Conservation (phyloP, 2,113 vertebrate species). For the Capreolus pygargus region DNA sequence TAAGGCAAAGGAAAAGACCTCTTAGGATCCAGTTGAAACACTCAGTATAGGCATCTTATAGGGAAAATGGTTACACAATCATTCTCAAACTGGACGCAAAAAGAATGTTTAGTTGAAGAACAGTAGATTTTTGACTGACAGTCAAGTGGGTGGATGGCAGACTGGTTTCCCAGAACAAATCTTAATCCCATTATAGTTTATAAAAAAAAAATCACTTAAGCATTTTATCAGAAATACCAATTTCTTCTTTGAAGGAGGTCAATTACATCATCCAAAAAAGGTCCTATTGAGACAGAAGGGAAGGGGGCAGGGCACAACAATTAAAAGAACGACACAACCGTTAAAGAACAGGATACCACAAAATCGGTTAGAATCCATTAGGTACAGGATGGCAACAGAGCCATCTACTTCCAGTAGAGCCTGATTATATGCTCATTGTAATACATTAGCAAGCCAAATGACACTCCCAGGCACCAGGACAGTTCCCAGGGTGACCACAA, state of each 20-base stretch:
- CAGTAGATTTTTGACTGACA: conserved; percentile 55
- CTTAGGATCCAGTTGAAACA: background rate
- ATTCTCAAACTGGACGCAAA: background rate
- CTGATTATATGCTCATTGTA: background rate
- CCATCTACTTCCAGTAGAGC: background rate
- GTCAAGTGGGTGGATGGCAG: conserved; percentile 34
- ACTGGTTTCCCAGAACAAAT: conserved; percentile 33
- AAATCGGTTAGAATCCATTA: background rate
- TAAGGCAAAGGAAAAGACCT: background rate
- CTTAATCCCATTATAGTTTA: conserved; percentile 40
- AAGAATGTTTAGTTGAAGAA: conserved; percentile 48
- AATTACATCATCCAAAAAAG: background rate
- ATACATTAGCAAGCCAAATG: background rate
- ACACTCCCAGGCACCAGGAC: background rate
- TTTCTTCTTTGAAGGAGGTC: conserved; percentile 3
- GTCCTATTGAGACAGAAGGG: background rate
- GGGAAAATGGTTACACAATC: conserved; percentile 25
- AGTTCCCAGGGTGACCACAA: background rate
- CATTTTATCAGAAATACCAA: conserved; percentile 31
- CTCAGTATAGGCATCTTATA: background rate
- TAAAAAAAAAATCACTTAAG: conserved; percentile 21
- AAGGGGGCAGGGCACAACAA: background rate
- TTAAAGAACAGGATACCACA: background rate
- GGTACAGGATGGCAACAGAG: background rate
- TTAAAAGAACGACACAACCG: background rate